Evolutionary conservation across 1,140 invertebrate genomes (phyloP).

Genomic region (Meloidogyne hapla): DNA sequence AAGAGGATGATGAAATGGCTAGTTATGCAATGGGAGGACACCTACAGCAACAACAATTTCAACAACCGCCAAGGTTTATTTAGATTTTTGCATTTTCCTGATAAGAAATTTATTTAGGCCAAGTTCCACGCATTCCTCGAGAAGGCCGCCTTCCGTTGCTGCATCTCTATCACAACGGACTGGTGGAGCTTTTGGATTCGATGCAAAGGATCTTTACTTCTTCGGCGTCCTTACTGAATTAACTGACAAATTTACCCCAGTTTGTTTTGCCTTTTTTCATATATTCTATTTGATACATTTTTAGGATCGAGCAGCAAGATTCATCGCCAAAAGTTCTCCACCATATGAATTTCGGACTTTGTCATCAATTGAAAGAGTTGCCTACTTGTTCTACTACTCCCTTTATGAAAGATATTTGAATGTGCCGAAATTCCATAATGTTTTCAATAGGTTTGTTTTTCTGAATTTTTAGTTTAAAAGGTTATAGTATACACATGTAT

Average conservation of each 20-base stretch:
- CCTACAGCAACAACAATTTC: background rate
- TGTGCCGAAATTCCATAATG: conserved; percentile 36
- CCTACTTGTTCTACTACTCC: conserved; percentile 46
- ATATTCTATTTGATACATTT: conserved; percentile 8
- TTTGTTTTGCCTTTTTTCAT: background rate
- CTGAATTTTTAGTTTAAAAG: background rate
- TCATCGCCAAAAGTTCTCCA: conserved; percentile 25
- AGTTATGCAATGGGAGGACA: background rate
- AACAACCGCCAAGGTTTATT: background rate
- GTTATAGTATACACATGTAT: no score
- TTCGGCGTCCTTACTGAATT: conserved; percentile 24
- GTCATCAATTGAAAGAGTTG: conserved; percentile 41
- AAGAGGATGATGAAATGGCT: conserved; percentile 27
- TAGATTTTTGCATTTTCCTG: background rate
- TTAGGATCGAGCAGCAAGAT: conserved; percentile 19
- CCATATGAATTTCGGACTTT: conserved; percentile 73
- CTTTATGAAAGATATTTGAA: conserved; percentile 47
- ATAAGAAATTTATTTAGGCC: background rate
- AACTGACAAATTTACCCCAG: conserved; percentile 23
- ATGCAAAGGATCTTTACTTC: conserved; percentile 22
- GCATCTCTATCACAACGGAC: conserved; percentile 7
- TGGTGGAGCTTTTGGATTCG: conserved; percentile 14
- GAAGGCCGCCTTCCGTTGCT: conserved; percentile 13
- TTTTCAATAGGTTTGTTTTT: conserved; percentile 41
- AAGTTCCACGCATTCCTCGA: conserved; percentile 17